Evolutionary conservation across 1,140 invertebrate species (phyloP), one percentile per base, ranked within the genome.

Genomic region (Uloborus diversus): DNA sequence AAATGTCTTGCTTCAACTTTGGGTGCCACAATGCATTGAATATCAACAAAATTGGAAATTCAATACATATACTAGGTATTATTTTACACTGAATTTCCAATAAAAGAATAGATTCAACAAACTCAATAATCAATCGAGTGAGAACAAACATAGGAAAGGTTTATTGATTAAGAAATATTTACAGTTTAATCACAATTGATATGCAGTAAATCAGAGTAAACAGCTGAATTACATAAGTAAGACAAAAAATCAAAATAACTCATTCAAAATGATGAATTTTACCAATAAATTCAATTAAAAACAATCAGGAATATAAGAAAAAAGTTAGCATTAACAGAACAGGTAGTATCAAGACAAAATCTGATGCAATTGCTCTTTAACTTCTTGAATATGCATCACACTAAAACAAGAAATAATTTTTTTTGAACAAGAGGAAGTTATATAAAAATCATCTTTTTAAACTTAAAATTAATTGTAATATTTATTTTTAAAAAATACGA

Each of bases 311-410:
- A 42, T 17, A 42, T 42, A 42, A 42, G 17, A 42, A 42, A 42
- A 13, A 42, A 42, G 37, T 13, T 13, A 13, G 17, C 9, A 1
- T 13, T 42, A 13, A 13, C 37, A 42, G 37, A 13, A 42, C 37
- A 42, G 9, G 17, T 42, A 13, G 17, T 2, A 57, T 61, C 11
- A 73, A 53, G 69, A 61, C 30, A 73, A 57, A 61, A 73, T 73
- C 49, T 73, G 33, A 61, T 73, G 57, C 37, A 73, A 47, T 20
- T 73, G 69, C 23, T 73, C 69, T 13, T 73, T 73, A n/a, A 73
- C 69, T 47, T 73, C 69, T 47, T 73, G 27, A 47, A 73, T 73
- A 17, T 61, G 5, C 17, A 73, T 3, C 7, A 33, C 69, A 73
- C 69, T 73, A 27, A 4, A 61, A 73, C 42, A 61, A 73, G 7